Base-by-base conservation (phyloP, 2,113 vertebrate genomes). In the Poecilia latipinna region DNA sequence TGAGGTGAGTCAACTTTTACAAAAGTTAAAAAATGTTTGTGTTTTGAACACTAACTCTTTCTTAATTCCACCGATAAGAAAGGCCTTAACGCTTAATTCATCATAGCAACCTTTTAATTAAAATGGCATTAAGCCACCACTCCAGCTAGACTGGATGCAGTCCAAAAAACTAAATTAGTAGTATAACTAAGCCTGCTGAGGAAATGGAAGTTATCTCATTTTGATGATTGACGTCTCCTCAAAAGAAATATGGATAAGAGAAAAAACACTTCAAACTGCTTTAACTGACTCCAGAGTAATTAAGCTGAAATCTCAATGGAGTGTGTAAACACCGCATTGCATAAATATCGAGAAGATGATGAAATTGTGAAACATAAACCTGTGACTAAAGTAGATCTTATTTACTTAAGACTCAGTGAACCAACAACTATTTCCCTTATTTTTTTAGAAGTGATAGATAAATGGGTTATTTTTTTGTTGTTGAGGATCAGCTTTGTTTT, bases 261-360 rank as follows among this genome's bases (percentile, higher is more conserved):
- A 29, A 17, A 80, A 68, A 77, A 39, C 6, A 48, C n/a, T 85
- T 84, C 74, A 72, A 86, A 82, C 77, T 44, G 68, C 63, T 84
- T 75, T 81, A 82, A 84, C 83, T 75, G 70, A 71, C 87, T 86
- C 82, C 60, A 68, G 67, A 67, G 68, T 88, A 84, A 88, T 91
- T 85, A 82, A 82, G 82, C 80, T 29, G 61, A 77, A 84, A 72
- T 86, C 77, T 79, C 62, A 28, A 51, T 4, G 48, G 79, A 80
- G 61, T 81, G 67, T 51, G 77, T 82, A 82, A 86, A 86, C 80
- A 79, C 28, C 35, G 61, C 78, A 74, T 29, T 74, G 79, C 74
- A 83, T 83, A 84, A 84, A 75, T 72, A 87, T 13, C 32, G 33
- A 84, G 81, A 51, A 64, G 63, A 79, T 88, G 82, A 88, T 85